phyloP scores from a whole-genome alignment of 2,113 vertebrate species.

The Calypte anna region DNA sequence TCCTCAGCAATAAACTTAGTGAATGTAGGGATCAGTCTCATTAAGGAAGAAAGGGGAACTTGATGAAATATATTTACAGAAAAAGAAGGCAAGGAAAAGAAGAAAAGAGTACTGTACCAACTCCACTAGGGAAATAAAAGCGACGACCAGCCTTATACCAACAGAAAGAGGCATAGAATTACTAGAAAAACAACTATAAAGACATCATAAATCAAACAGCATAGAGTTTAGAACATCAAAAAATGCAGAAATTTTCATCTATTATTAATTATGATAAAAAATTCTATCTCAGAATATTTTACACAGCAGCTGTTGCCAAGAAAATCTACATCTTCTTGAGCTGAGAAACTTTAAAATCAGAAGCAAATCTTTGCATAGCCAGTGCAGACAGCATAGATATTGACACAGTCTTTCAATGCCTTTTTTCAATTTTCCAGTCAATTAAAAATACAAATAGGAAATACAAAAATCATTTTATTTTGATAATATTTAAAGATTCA shows the following conservation, averaged over 20 bases:
- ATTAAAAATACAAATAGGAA: constrained; percentile 68
- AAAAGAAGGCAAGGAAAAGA: constrained; percentile 28
- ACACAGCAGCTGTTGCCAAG: constrained; percentile 77
- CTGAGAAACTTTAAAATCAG: constrained; percentile 74
- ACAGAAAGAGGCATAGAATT: constrained; percentile 75
- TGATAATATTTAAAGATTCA: constrained; percentile 71
- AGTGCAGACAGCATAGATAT: constrained; percentile 63
- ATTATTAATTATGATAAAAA: constrained; percentile 88
- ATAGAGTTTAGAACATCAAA: constrained; percentile 86
- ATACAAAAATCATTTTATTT: constrained; percentile 65
- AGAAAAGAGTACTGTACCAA: constrained; percentile 48
- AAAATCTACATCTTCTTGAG: constrained; percentile 79
- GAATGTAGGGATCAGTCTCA: constrained; percentile 31
- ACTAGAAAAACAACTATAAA: constrained; percentile 84
- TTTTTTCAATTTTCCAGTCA: constrained; percentile 70
- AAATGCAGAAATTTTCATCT: constrained; percentile 84
- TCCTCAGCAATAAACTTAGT: background rate
- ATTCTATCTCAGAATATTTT: constrained; percentile 88
- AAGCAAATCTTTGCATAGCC: constrained; percentile 64
- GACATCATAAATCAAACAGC: constrained; percentile 83
- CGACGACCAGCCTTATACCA: constrained; percentile 64
- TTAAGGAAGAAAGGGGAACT: constrained; percentile 53
- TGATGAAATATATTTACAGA: constrained; percentile 64
- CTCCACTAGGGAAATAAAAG: constrained; percentile 67
- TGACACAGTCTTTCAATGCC: constrained; percentile 59